Evolutionary conservation across 1,140 invertebrate genomes (phyloP).

Genomic region (Hyles vespertilio): DNA sequence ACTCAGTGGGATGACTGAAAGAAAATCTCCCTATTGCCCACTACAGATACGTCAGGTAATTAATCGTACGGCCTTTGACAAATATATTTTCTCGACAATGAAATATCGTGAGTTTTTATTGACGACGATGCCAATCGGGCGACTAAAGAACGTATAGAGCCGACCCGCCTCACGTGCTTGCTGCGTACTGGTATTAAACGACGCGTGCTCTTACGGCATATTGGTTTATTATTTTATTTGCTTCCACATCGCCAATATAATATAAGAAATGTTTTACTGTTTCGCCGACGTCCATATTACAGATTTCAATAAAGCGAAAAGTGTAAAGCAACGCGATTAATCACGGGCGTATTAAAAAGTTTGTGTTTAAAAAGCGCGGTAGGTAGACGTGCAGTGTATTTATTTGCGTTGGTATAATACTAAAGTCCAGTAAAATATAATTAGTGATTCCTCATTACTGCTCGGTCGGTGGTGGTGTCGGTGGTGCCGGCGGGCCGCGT

Average conservation of each 20-base stretch:
- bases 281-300: too few relatives aligned
- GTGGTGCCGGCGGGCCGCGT: slow-evolving; percentile 20
- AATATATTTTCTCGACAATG: slow-evolving; percentile 67
- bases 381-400: slow-evolving; percentile 21
- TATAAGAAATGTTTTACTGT: too few relatives aligned
- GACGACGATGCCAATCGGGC: slow-evolving; percentile 32
- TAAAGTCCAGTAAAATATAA: slow-evolving; percentile 74
- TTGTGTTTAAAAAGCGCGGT: background rate
- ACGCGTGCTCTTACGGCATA: slow-evolving; percentile 18
- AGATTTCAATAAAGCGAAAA: too few relatives aligned
- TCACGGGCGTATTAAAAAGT: slow-evolving; percentile 1
- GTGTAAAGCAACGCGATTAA: too few relatives aligned
- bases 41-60: slow-evolving; percentile 47
- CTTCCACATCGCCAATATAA: too few relatives aligned
- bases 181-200: slow-evolving; percentile 63
- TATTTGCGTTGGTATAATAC: slow-evolving; percentile 57
- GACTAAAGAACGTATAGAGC: slow-evolving; percentile 49
- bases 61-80: slow-evolving; percentile 59
- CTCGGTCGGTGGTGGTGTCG: slow-evolving; percentile 25
- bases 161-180: slow-evolving; percentile 54
- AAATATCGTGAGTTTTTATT: slow-evolving; percentile 64
- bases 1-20: slow-evolving; percentile 19
- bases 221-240: too few relatives aligned
- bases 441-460: slow-evolving; percentile 74
- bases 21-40: slow-evolving; percentile 31